phyloP scores from a whole-genome alignment of 2,888 invertebrate genomes.

The Cryptophagus acutangulus region DNA sequence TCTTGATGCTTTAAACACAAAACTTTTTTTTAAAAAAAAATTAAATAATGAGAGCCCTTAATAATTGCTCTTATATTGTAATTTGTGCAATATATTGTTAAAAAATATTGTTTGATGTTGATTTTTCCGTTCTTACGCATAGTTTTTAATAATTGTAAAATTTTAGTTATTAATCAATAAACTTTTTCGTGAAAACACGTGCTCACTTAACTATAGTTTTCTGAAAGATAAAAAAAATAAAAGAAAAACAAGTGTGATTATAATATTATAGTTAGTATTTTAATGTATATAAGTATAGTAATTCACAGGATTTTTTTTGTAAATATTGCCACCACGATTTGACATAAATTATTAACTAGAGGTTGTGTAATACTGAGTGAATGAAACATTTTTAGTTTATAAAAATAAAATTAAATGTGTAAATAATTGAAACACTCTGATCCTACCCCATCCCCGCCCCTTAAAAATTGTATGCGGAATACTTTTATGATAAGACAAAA shows the following conservation, averaged over 20 bases:
- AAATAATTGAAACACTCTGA: conserved; percentile 28
- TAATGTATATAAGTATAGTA: conserved; percentile 39
- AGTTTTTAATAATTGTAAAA: conserved; percentile 2
- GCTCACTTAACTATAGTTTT: conserved; percentile 36
- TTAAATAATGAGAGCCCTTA: no score
- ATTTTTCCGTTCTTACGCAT: not conserved
- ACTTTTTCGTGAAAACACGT: conserved; percentile 32
- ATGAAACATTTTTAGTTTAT: conserved; percentile 26
- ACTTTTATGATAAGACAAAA: not conserved
- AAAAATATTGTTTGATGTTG: conserved; percentile 15
- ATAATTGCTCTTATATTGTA: no score
- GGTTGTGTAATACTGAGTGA: conserved; percentile 37
- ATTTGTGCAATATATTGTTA: conserved; percentile 31
- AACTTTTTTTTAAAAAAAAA: conserved; percentile 3
- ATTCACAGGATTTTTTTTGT: conserved; percentile 35
- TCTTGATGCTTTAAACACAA: not conserved
- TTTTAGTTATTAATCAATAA: conserved; percentile 4
- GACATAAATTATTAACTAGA: conserved; percentile 37
- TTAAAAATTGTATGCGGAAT: conserved; percentile 7
- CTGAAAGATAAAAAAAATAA: conserved; percentile 12
- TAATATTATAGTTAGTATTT: conserved; percentile 28
- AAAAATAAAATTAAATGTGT: conserved; percentile 20
- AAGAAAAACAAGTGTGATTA: conserved; percentile 45
- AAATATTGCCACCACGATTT: conserved; percentile 41
- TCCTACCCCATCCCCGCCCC: conserved; percentile 3